Conservation (phyloP, 2,888 invertebrate species). For the Sphecodes monilicornis region DNA sequence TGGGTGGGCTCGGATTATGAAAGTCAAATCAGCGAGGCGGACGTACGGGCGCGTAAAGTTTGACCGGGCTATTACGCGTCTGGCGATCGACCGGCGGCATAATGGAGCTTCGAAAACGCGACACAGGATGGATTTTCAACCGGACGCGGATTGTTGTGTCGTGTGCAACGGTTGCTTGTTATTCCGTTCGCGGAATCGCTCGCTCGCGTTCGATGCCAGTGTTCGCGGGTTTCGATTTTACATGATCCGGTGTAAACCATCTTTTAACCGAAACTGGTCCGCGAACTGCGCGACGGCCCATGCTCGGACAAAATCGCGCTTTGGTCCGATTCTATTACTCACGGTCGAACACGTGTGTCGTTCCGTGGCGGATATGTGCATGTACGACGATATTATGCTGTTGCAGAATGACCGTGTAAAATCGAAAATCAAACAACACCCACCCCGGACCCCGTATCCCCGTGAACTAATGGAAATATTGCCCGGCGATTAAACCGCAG, state of each 20-base stretch:
- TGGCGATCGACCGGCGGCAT: conserved; percentile 16
- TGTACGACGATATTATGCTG: conserved; percentile 13
- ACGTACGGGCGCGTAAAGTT: conserved; percentile 26
- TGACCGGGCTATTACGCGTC: conserved; percentile 22
- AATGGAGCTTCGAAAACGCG: conserved; percentile 5
- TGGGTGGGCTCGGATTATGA: conserved; percentile 20
- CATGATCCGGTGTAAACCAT: conserved; percentile 8
- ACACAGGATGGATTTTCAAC: conserved; percentile 21
- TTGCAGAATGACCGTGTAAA: not conserved
- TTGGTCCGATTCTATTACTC: not conserved
- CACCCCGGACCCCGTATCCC: not conserved
- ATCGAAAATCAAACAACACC: conserved; percentile 27
- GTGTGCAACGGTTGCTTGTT: conserved; percentile 20
- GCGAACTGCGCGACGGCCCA: not conserved
- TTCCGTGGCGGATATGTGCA: not conserved
- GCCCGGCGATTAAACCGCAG: conserved; percentile 22
- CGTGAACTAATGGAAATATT: conserved; percentile 42
- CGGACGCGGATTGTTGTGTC: conserved; percentile 4
- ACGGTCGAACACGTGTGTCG: not conserved
- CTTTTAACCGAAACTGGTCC: conserved; percentile 2
- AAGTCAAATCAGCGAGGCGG: conserved; percentile 37
- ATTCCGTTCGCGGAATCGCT: not conserved
- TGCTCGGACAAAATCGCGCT: not conserved
- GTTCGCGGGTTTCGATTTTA: not conserved
- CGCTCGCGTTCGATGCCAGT: not conserved